A percentile compares a stretch with the other conserved stretches of the same genome.
Conservation (phyloP, 2,797 vertebrate species). For the Lindbergichthys nudifrons region DNA sequence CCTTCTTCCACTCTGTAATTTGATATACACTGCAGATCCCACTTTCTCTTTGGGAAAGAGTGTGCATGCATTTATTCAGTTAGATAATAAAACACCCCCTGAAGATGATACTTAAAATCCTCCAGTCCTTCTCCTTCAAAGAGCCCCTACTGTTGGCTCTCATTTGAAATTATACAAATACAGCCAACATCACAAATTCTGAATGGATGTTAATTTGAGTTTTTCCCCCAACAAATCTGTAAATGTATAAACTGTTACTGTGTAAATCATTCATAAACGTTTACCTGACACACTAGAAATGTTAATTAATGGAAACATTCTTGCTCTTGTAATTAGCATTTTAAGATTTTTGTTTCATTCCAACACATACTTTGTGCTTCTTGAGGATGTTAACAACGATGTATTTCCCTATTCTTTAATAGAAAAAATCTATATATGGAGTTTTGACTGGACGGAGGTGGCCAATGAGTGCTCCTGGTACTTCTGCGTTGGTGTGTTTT, state of each 20-base stretch:
- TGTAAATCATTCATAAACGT: neutral
- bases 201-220: neutral
- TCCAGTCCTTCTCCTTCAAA: constrained; percentile 47
- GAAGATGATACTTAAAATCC: constrained; percentile 53
- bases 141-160: constrained; percentile 53
- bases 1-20: constrained; percentile 36
- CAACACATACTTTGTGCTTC: too few relatives aligned
- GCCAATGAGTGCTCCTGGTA: constrained; percentile 1
- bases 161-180: constrained; percentile 57
- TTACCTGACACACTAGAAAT: too few relatives aligned
- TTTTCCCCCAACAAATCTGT: neutral
- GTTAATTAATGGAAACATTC: too few relatives aligned
- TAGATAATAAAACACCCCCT: constrained; percentile 39
- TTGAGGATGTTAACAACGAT: neutral
- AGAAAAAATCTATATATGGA: neutral
- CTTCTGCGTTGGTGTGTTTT: constrained; percentile 14
- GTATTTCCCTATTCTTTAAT: neutral
- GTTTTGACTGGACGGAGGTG: neutral
- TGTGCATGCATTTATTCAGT: constrained; percentile 45
- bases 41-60: constrained; percentile 14
- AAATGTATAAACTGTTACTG: neutral
- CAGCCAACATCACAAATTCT: neutral
- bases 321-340: too few relatives aligned
- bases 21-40: constrained; percentile 35
- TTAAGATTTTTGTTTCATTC: too few relatives aligned